Evolutionary conservation across 2,797 vertebrate genomes (phyloP), one percentile per base, ranked within the genome.

Genomic region (Typhlichthys subterraneus): DNA sequence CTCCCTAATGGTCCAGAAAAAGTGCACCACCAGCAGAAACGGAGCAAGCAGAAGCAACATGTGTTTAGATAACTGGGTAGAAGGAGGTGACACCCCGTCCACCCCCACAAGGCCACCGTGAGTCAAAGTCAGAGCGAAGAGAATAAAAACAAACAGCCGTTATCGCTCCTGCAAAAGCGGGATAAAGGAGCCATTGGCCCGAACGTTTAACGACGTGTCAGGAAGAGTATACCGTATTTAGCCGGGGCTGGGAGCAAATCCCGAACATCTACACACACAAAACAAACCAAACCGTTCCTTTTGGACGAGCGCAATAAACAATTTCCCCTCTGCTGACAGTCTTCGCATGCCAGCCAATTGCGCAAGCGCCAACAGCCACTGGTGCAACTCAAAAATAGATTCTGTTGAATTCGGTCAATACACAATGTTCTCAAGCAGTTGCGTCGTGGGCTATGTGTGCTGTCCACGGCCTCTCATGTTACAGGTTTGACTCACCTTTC

Each of bases 1-100:
- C 77, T 73, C 60, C 72, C 68, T 69, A 82, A 79, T 84, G 85
- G 82, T 79, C 77, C 84, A 75, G 73, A 87, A 84, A 90, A 79
- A 87, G 64, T 73, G 75, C 75, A 79, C 70, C 63, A 73, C 69
- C 84, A 91, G 87, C 83, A 71, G 81, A 86, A 82, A 72, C 69
- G 58, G 58, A 70, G 73, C 33, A 6, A 38, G 61, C 61, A 53
- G 60, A 33, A 33, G 49, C 31, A 23, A 70, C 63, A 68, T 58
- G 77, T 31, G 15, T 53, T 33, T 29, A 50, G 10, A 14, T 12
- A 17, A 45, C 1, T 58, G 51, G 69, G 52, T 55, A 60, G 65
- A 59, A 69, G 62, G 74, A 73, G 81, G 71, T 57, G 79, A 59
- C 64, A 47, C 72, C 23, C 23, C 23, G 23, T 23, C 71, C 73